Evolutionary conservation across 2,797 vertebrate species (phyloP).

Genomic region (Acomys russatus): DNA sequence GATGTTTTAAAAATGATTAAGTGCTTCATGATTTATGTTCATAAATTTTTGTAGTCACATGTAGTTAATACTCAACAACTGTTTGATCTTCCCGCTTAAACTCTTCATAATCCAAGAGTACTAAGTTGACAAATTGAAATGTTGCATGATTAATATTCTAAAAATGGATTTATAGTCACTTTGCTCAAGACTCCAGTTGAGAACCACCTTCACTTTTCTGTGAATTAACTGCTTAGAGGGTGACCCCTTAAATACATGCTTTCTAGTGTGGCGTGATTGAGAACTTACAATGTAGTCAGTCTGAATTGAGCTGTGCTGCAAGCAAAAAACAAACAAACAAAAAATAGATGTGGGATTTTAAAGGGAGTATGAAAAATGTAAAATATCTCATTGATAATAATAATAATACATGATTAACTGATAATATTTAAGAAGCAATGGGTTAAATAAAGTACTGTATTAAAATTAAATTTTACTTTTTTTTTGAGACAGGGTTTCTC

Average conservation of each 20-base stretch:
- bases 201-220: conserved; percentile 9
- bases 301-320: background rate
- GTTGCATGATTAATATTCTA: background rate
- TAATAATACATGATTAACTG: background rate
- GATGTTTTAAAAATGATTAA: conserved; percentile 48
- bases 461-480: conserved; percentile 59
- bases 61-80: background rate
- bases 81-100: background rate
- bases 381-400: conserved; percentile 11
- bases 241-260: background rate
- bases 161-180: background rate
- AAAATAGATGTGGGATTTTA: background rate
- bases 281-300: background rate
- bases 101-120: conserved; percentile 12
- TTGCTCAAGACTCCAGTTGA: background rate
- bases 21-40: background rate
- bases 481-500: background rate
- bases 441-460: conserved; percentile 29
- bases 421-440: conserved; percentile 27
- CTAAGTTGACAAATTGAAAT: background rate
- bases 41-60: background rate
- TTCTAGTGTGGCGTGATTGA: background rate
- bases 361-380: background rate
- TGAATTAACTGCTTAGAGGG: background rate
- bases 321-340: background rate